Percentiles rank a stretch among this genome's conserved stretches.
Conservation (phyloP, 2,888 invertebrate species). For the Bibio marci region DNA sequence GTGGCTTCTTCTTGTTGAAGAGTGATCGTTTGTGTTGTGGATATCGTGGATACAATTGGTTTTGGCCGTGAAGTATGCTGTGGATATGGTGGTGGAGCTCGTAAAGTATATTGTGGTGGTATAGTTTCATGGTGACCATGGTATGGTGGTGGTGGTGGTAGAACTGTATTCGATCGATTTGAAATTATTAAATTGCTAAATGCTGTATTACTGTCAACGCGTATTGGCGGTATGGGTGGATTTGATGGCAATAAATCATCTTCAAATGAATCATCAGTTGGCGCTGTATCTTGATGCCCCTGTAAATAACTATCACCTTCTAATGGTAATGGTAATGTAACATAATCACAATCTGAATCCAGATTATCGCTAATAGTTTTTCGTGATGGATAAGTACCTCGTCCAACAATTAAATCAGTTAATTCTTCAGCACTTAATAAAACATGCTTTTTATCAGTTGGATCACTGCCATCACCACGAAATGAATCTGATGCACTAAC, state of each 20-base stretch:
- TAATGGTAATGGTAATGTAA: slow-evolving; percentile 49
- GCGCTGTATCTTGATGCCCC: slow-evolving; percentile 40
- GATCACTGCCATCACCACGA: slow-evolving; percentile 78
- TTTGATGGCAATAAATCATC: slow-evolving; percentile 31
- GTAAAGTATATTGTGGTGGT: slow-evolving; percentile 24
- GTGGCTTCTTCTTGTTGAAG: slow-evolving; percentile 45
- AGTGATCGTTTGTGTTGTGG: slow-evolving; percentile 29
- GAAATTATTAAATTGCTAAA: slow-evolving; percentile 32
- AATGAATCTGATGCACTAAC: slow-evolving; percentile 64
- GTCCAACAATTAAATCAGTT: slow-evolving; percentile 66
- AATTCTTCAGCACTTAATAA: slow-evolving; percentile 67
- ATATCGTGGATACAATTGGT: slow-evolving; percentile 6
- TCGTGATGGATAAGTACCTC: slow-evolving; percentile 55
- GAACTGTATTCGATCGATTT: slow-evolving; percentile 13
- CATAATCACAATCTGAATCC: slow-evolving; percentile 82
- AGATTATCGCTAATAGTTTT: slow-evolving; percentile 71
- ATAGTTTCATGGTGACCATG: slow-evolving; percentile 44
- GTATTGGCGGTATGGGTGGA: slow-evolving; percentile 51
- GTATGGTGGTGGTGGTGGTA: slow-evolving; percentile 53
- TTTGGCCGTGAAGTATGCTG: slow-evolving; percentile 13
- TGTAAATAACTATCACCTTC: slow-evolving; percentile 38
- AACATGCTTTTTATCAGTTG: slow-evolving; percentile 59
- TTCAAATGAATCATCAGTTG: slow-evolving; percentile 34
- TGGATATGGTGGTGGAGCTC: slow-evolving; percentile 53
- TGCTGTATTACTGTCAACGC: slow-evolving; percentile 42